Base-by-base conservation (phyloP, 37 sponge, comb jelly and placozoan genomes). In the Beroe ovata region DNA sequence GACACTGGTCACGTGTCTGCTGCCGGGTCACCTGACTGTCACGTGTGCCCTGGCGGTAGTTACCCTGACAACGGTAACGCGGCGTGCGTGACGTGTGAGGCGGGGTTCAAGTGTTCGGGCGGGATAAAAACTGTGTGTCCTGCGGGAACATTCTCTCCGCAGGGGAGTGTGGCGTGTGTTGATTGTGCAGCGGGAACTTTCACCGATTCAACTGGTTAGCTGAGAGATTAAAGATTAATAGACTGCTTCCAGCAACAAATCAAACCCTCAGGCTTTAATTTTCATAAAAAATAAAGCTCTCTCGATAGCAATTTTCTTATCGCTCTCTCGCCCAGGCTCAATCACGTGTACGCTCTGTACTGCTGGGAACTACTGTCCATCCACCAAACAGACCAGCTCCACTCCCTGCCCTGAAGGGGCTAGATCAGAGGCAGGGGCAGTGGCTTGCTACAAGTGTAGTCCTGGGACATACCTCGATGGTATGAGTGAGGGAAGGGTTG, bases 141-240 rank as follows among this genome's bases (percentile, higher is more conserved):
- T 36, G 25, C 1, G 21, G 84, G 84, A 25, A 32, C 18, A 19
- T 77, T 28, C 28, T 11, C 84, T 1, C 23, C 23, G 28, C 23
- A 11, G 20, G 21, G 21, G 22, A 42, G 54, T 39, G 26, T 29
- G 28, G 47, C 26, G 8, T 77, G 84, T 77, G 38, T 77, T 16
- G 38, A 77, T 1, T 77, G 84, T 77, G 54, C 84, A 40, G 54
- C 38, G 25, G 84, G 84, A 4, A 77, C 54, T 3, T 77, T 32
- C 84, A 40, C 47, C 23, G 54, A 38, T 22, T 42, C 47, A 16
- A 4, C 41, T 20, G 63, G 63, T 62, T n/a, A n/a, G n/a, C n/a
- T n/a, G n/a, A n/a, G n/a, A n/a, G n/a, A n/a, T n/a, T n/a, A n/a
- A n/a, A n/a, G n/a, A n/a, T n/a, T n/a, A n/a, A n/a, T n/a, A n/a